A percentile compares a stretch with the other conserved stretches of the same genome.
Evolutionary conservation across 2,797 vertebrate genomes (phyloP).

Genomic region (Orestias chungarensis): DNA sequence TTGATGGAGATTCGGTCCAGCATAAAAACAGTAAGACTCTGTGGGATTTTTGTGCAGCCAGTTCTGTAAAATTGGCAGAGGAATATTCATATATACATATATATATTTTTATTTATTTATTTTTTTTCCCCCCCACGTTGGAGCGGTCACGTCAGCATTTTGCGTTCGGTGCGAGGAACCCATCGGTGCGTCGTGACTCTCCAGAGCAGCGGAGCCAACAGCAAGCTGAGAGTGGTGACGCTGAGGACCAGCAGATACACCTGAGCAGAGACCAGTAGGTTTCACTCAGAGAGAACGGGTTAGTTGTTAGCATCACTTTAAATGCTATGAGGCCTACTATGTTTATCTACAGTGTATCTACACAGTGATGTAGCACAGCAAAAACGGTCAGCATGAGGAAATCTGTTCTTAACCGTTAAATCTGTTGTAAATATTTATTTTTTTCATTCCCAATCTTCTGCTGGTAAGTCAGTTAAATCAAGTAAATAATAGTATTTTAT

Average conservation of each 20-base stretch:
- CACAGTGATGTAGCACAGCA: not conserved
- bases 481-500: not conserved
- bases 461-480: not conserved
- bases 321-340: not conserved
- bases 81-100: too few species aligned
- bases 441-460: not conserved
- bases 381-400: not conserved
- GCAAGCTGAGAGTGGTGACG: constrained; percentile 93
- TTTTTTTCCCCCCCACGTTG: not conserved
- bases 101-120: too few species aligned
- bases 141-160: constrained; percentile 79
- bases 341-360: not conserved
- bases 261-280: constrained; percentile 67
- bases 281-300: not conserved
- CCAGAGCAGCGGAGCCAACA: constrained; percentile 94
- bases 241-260: constrained; percentile 96
- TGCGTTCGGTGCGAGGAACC: constrained; percentile 83
- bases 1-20: constrained; percentile 23
- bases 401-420: not conserved
- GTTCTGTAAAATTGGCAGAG: not conserved
- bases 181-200: constrained; percentile 86
- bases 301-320: not conserved
- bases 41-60: not conserved
- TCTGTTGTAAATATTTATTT: not conserved
- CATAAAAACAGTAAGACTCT: constrained; percentile 3